Evolutionary conservation across 1,140 invertebrate genomes (phyloP), one percentile per base, ranked within the genome.

Genomic region (Parapsyche elsis): DNA sequence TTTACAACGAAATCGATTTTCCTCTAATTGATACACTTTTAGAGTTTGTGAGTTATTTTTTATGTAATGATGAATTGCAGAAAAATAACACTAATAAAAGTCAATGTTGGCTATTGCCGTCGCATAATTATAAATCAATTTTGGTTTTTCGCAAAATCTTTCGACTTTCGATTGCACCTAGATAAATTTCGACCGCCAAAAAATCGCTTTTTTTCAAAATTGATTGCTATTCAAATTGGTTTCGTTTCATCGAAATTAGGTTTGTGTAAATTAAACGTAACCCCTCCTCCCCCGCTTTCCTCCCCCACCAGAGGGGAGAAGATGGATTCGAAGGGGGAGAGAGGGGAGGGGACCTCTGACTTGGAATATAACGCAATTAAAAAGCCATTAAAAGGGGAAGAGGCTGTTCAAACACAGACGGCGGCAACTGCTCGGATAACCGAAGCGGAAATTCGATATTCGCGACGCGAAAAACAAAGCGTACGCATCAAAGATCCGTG

Each of bases 331-430:
- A 46, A 46, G 45, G 45, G 45, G 45, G 45, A 53, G 10, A 4
- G 30, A 38, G 2, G 16, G 49, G 16, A 12, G 16, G 49, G 12
- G 10, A 53, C 16, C 16, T 53, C 49, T 14, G 64, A 67, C 64
- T 53, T 53, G 49, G 64, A 67, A 77, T 57, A 77, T 77, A 77
- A 77, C 57, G 75, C 75, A 77, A 77, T 77, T 77, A 77, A 77
- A 77, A 77, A 77, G 75, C 59, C 75, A 67, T 77, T 77, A 64
- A 77, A 77, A 19, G 73, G 46, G 73, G 49, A 75, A 75, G 45
- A 57, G 64, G 16, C 45, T 75, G 73, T 75, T 75, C n/a, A 75
- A 46, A 53, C 49, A 57, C 44, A 26, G 49, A 57, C 46, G 26
- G 24, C 12, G 19, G 44, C 57, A 19, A 61, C 64, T 12, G 64